These are phyloP conservation scores for Antheraea assamensis DNA, from an alignment of 2,888 invertebrate species.

Conservation along the genomic window DNA sequence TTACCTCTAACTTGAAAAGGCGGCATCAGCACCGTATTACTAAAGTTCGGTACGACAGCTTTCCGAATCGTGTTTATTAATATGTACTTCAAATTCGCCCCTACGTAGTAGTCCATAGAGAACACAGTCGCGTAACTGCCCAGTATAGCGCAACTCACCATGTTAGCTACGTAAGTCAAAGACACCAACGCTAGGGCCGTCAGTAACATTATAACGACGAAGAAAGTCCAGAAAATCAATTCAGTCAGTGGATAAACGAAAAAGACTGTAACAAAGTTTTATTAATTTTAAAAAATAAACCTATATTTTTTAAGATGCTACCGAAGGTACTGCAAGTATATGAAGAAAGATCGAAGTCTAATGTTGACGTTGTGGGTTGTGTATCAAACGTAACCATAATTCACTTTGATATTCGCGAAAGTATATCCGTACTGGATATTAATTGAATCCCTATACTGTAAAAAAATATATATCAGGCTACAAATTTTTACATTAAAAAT, in stretches of 20 bases:
- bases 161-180: constrained; percentile 79
- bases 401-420: too few species aligned
- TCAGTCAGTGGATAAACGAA: constrained; percentile 70
- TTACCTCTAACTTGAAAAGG: constrained; percentile 84
- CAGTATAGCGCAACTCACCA: constrained; percentile 84
- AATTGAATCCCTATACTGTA: too few species aligned
- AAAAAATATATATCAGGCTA: too few species aligned
- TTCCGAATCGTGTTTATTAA: constrained; percentile 85
- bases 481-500: too few species aligned
- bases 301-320: too few species aligned
- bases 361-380: too few species aligned
- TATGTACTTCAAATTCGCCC: constrained; percentile 86
- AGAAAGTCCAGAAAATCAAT: constrained; percentile 85
- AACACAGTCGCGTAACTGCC: constrained; percentile 84
- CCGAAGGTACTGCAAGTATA: too few species aligned
- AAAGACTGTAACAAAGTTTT: not conserved
- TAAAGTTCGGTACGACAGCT: constrained; percentile 82
- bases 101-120: constrained; percentile 84
- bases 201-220: constrained; percentile 75
- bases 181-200: constrained; percentile 74
- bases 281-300: not conserved
- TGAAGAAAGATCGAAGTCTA: too few species aligned
- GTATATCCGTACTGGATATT: too few species aligned
- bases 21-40: constrained; percentile 80
- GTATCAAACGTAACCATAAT: too few species aligned